Base-by-base conservation (phyloP, 2,797 vertebrate genomes). In the Pampus argenteus region DNA sequence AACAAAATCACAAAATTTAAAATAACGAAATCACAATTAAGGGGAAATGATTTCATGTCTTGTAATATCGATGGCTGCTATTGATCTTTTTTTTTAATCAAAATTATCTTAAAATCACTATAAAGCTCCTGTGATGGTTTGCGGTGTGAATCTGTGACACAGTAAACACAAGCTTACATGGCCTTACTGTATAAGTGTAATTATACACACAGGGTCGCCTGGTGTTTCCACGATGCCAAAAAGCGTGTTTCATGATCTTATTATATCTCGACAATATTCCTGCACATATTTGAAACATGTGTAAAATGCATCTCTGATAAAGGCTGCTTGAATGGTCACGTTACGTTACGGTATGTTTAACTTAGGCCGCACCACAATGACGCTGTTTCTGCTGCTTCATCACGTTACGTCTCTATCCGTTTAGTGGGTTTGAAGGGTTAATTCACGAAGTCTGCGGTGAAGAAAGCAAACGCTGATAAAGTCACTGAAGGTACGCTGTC, bases 281-380 rank as follows among this genome's bases (percentile, higher is more conserved):
- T 26, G 51, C 13, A 28, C 28, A 14, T 22, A 10, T 10, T 18
- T 60, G n/a, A 17, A 18, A 44, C 18, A 44, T 17, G 40, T 44
- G 10, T 44, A 7, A 18, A 17, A 44, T 44, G 17, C n/a, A 49
- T 15, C 38, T 52, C 2, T 3, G 38, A 10, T 6, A 1, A 20
- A 29, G 8, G n/a, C 31, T 48, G 0, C 31, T 48, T 0, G 17
- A 28, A 15, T 20, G 23, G n/a, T n/a, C n/a, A n/a, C n/a, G n/a
- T n/a, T n/a, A n/a, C 17, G 5, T 52, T 25, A 40, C 22, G 4
- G 1, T 52, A 26, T 40, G 25, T 69, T 76, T 58, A 57, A 75
- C 69, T 78, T 49, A 75, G 66, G 49, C 48, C 63, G 22, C 77
- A 20, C 44, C 44, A 2, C 56, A 52, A 3, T 29, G 52, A 45